Conservation (phyloP, 2,113 vertebrate genomes). For the Panthera uncia region DNA sequence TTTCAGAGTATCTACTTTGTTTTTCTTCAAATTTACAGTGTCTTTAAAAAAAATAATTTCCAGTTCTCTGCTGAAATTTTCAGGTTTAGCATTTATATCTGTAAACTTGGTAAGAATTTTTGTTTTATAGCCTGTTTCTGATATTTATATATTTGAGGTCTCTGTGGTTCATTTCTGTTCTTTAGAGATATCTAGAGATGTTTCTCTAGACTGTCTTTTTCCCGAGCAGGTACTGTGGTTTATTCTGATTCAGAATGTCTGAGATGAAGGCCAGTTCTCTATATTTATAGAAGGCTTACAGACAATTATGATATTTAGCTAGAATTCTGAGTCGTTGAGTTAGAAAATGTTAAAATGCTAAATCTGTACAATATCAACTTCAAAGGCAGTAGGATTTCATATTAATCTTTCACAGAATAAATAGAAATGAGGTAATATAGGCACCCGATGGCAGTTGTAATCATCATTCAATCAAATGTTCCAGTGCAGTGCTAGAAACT, state of each 20-base stretch:
- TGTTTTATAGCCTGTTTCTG: background rate
- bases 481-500: background rate
- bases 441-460: background rate
- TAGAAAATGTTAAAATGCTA: background rate
- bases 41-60: background rate
- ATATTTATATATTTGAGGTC: background rate
- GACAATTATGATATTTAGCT: background rate
- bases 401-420: background rate
- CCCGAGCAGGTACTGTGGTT: background rate
- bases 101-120: background rate
- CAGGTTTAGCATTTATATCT: background rate
- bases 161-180: background rate
- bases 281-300: background rate
- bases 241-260: constrained; percentile 11
- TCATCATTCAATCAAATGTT: background rate
- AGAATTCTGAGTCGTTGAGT: background rate
- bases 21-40: background rate
- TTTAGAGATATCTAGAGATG: too few relatives aligned
- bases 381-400: background rate
- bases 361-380: background rate
- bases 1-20: background rate
- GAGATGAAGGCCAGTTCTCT: background rate
- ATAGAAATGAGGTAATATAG: background rate
- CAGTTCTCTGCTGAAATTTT: background rate
- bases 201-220: background rate